A percentile compares a stretch with the other conserved stretches of the same genome.
Conservation (phyloP, 2,797 vertebrate species). For the Heliangelus exortis region DNA sequence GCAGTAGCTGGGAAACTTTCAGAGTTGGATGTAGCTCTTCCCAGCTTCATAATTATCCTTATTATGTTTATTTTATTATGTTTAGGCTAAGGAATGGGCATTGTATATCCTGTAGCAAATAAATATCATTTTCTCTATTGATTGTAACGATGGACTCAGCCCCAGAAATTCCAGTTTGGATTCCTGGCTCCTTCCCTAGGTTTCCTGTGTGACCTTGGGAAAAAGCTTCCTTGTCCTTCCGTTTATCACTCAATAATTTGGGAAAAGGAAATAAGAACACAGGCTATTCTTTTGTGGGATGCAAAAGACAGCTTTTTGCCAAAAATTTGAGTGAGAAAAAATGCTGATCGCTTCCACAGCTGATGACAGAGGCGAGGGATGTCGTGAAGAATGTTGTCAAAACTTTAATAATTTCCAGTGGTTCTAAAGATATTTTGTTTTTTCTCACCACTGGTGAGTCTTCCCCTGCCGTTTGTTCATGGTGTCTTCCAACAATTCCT, state of each 20-base stretch:
- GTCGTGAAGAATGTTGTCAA: background rate
- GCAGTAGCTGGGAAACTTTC: background rate
- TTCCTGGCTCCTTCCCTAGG: background rate
- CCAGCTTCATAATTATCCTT: background rate
- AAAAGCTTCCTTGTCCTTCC: background rate
- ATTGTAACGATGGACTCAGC: background rate
- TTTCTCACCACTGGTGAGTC: constrained; percentile 17
- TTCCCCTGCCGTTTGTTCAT: constrained; percentile 1
- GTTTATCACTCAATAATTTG: background rate
- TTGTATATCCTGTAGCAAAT: background rate
- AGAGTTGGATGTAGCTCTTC: background rate
- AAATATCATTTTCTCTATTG: background rate
- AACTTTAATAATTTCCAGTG: background rate
- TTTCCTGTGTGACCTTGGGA: background rate
- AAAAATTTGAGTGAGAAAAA: background rate
- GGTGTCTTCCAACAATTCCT: constrained; percentile 48
- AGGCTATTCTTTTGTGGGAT: background rate
- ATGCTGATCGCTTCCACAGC: background rate
- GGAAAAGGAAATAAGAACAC: background rate
- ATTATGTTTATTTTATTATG: no score
- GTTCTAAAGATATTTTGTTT: constrained; percentile 10
- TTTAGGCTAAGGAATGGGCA: background rate
- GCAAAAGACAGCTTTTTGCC: background rate
- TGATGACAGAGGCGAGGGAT: constrained; percentile 6
- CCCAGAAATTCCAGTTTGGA: background rate